Base-by-base conservation (phyloP, 2,888 invertebrate genomes). In the Antheraea yamamai region DNA sequence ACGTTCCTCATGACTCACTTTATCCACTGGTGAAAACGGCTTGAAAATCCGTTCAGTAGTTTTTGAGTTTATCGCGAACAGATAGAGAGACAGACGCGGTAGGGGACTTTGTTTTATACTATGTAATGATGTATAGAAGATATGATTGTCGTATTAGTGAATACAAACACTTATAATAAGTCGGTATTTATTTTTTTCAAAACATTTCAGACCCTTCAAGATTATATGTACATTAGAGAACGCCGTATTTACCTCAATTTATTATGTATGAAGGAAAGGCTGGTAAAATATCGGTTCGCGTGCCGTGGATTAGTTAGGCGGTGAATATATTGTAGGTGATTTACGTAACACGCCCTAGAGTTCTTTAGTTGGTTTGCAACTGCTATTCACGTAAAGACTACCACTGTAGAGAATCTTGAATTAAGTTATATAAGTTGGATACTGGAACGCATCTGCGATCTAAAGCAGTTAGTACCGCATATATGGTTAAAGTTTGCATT, bases 261-360 rank as follows among this genome's bases (percentile, higher is more conserved):
- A 83, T 84, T 81, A 87, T 87, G 85, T 85, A 87, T 84, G 84
- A 84, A 83, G 85, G 83, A 83, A 84, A 76, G 82, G 80, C 79
- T 80, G 79, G 87, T 89, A 88, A 91, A 91, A 90, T 92, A 91
- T 91, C 83, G 86, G 87, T 83, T 93, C 82, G 92, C 93, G 91
- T 92, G 92, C 81, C 79, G 78, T 76, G 84, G 85, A 87, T 89
- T 89, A 89, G 88, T 90, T 90, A 88, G 84, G 76, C 77, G 81
- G 77, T 76, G 82, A 82, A 85, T 85, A 82, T 81, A 81, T 82
- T 79, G 81, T 76, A 76, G 77, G 79, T 83, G 83, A 85, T 85
- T 85, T 85, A 86, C 77, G 76, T 75, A 76, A 77, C 75, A 75
- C 76, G 75, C 79, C 23, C 58, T 58, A 47, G 30, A 72, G 74